Percentiles rank a stretch among this genome's conserved stretches.
Conservation (phyloP, 2,888 invertebrate species). For the Polydrusus tereticollis region DNA sequence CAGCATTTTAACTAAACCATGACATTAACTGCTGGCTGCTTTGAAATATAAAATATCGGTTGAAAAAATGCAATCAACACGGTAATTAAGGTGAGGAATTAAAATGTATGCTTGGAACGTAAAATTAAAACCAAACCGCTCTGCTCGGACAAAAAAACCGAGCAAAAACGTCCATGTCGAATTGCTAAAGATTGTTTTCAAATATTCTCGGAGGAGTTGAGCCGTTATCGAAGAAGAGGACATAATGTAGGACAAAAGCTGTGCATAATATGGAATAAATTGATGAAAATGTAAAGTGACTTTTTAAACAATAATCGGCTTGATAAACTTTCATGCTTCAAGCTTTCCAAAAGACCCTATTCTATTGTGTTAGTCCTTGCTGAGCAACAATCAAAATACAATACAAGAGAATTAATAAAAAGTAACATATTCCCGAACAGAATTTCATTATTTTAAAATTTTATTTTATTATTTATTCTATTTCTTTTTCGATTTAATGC, state of each 20-base stretch:
- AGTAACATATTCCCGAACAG: too few relatives aligned
- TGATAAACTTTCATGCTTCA: too few relatives aligned
- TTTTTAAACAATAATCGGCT: too few relatives aligned
- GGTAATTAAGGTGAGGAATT: constrained; percentile 19
- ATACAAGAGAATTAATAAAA: too few relatives aligned
- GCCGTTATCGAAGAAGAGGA: not conserved
- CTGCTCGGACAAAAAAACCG: constrained; percentile 6
- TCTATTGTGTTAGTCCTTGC: too few relatives aligned
- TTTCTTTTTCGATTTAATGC: too few relatives aligned
- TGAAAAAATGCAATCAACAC: constrained; percentile 19
- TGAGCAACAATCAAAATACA: too few relatives aligned
- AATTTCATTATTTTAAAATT: too few relatives aligned
- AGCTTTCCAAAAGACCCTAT: too few relatives aligned
- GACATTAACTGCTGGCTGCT: not conserved
- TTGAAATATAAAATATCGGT: not conserved
- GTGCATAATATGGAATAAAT: too few relatives aligned
- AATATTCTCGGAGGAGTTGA: constrained; percentile 25
- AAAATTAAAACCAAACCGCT: constrained; percentile 15
- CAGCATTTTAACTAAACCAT: not conserved
- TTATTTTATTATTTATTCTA: too few relatives aligned
- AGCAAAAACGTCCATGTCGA: constrained; percentile 41
- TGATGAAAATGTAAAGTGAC: too few relatives aligned
- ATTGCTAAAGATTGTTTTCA: constrained; percentile 40
- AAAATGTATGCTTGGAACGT: constrained; percentile 17
- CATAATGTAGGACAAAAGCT: not conserved